A percentile compares a stretch with the other conserved stretches of the same genome.
These are phyloP conservation scores for Chelidonichthys spinosus DNA, from an alignment of 2,797 vertebrate species.

Conservation along the genomic window DNA sequence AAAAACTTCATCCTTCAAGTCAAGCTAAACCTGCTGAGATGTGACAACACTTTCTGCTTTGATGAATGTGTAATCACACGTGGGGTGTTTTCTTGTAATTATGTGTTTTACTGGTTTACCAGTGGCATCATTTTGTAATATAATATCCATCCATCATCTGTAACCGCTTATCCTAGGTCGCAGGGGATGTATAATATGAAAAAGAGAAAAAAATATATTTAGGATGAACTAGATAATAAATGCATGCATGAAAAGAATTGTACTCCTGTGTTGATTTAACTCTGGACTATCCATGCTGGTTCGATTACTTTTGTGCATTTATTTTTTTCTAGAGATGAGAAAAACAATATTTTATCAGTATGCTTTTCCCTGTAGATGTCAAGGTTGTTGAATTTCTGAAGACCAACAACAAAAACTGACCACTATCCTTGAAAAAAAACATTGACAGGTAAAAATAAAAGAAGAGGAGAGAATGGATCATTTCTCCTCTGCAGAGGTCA, in stretches of 20 bases:
- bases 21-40: constrained; percentile 35
- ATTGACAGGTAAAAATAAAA: neutral
- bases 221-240: constrained; percentile 62
- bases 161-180: no score
- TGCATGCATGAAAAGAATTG: constrained; percentile 57
- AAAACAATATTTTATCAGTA: neutral
- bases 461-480: neutral
- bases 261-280: constrained; percentile 27
- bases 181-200: constrained; percentile 49
- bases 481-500: neutral
- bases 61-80: constrained; percentile 15
- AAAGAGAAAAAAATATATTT: constrained; percentile 29
- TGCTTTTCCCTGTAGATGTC: no score
- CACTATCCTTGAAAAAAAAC: neutral
- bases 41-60: constrained; percentile 29
- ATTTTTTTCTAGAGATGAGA: neutral
- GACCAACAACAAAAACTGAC: neutral
- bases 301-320: neutral
- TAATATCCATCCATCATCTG: constrained; percentile 18
- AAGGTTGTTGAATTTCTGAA: neutral
- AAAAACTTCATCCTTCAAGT: constrained; percentile 24
- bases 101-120: constrained; percentile 42
- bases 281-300: neutral
- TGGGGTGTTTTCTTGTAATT: constrained; percentile 35
- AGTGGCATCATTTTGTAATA: constrained; percentile 51